Evolutionary conservation across 1,140 invertebrate species (phyloP).

Genomic region (Eubasilissa regina): DNA sequence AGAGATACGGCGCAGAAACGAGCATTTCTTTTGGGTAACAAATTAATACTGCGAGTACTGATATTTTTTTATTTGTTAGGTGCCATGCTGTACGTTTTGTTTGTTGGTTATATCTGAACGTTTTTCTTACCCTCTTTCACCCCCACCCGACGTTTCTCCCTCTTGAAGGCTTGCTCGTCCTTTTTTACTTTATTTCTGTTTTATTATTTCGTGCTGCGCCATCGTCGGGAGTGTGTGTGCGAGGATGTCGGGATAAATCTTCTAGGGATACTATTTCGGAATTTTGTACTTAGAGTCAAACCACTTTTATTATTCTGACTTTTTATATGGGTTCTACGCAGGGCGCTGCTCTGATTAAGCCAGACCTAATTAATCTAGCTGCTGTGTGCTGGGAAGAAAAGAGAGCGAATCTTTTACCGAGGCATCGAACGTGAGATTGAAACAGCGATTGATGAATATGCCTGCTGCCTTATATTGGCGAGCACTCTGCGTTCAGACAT

Average conservation of each 20-base stretch:
- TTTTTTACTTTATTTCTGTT: slow-evolving; percentile 60
- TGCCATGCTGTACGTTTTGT: not conserved
- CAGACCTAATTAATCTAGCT: not conserved
- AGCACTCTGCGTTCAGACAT: too few species aligned
- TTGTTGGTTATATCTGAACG: not conserved
- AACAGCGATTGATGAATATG: too few species aligned
- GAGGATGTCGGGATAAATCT: slow-evolving; percentile 50
- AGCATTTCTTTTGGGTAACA: too few species aligned
- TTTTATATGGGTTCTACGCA: too few species aligned
- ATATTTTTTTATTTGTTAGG: not conserved
- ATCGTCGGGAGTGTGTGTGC: slow-evolving; percentile 38
- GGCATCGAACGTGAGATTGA: too few species aligned
- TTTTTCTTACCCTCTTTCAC: slow-evolving; percentile 22
- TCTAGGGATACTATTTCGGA: slow-evolving; percentile 11
- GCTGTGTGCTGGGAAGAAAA: too few species aligned
- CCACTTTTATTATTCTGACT: too few species aligned
- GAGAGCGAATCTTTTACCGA: too few species aligned
- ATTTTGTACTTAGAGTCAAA: not conserved
- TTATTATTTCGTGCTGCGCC: slow-evolving; percentile 59
- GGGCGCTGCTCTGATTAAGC: too few species aligned
- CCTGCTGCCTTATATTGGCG: too few species aligned
- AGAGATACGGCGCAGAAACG: not conserved
- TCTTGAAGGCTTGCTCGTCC: slow-evolving; percentile 39
- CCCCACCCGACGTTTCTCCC: slow-evolving; percentile 25
- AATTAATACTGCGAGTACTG: not conserved